Percentiles rank a stretch among this genome's conserved stretches.
Conservation (phyloP, 2,888 invertebrate genomes). For the Lottia scabra region DNA sequence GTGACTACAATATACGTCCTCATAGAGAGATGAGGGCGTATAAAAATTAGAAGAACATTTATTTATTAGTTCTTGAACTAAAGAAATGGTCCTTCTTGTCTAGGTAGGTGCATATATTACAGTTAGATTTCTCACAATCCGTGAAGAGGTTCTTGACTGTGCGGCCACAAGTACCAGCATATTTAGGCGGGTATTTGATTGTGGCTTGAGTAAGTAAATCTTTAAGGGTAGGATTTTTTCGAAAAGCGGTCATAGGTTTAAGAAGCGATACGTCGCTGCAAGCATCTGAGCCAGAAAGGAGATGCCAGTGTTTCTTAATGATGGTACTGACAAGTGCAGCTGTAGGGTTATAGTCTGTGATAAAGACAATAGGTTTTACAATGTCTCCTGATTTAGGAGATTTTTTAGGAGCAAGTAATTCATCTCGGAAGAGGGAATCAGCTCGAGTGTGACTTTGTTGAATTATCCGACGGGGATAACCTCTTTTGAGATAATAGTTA, state of each 20-base stretch:
- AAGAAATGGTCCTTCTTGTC: not conserved
- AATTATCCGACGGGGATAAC: not conserved
- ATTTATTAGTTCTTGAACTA: not conserved
- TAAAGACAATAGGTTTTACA: not conserved
- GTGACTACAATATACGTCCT: too few relatives aligned
- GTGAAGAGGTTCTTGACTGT: not conserved
- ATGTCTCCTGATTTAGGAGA: not conserved
- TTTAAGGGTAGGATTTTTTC: not conserved
- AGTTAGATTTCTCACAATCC: not conserved
- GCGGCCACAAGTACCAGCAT: not conserved
- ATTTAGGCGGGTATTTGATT: not conserved
- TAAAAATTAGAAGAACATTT: too few relatives aligned
- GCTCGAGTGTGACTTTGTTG: not conserved
- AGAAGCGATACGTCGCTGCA: not conserved
- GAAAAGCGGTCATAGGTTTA: not conserved
- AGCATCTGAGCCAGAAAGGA: not conserved
- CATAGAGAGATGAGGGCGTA: too few relatives aligned
- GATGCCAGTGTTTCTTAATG: not conserved
- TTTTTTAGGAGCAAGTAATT: not conserved
- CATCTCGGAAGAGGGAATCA: not conserved
- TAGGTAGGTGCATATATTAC: not conserved
- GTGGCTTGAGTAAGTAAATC: not conserved
- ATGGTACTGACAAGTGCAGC: not conserved
- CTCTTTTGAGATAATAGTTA: not conserved
- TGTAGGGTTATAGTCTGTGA: not conserved